Conservation (phyloP, 2,797 vertebrate species). For the Thalassophryne amazonica region DNA sequence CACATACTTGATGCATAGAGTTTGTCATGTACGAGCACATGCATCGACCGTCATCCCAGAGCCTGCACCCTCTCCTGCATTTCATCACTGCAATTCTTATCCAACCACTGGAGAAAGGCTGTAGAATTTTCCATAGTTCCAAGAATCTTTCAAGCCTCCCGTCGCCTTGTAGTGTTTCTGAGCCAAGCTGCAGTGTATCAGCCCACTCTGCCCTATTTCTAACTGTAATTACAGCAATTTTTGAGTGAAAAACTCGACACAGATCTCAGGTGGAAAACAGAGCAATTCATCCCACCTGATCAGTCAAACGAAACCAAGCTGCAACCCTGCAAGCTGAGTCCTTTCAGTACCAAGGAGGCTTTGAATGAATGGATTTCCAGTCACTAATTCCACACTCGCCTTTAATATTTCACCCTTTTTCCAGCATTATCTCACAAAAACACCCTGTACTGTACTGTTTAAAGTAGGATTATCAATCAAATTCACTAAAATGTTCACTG, state of each 20-base stretch:
- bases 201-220: conserved; percentile 53
- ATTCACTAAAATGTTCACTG: too few species aligned
- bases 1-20: too few species aligned
- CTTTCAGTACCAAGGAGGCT: background rate
- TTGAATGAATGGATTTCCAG: background rate
- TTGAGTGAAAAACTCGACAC: conserved; percentile 22
- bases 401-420: too few species aligned
- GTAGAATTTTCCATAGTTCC: conserved; percentile 13
- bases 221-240: conserved; percentile 51
- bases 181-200: conserved; percentile 35
- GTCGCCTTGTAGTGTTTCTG: conserved; percentile 16
- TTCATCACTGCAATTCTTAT: background rate
- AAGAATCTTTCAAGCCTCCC: conserved; percentile 31
- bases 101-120: background rate
- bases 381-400: too few species aligned
- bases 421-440: too few species aligned
- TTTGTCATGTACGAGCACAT: background rate
- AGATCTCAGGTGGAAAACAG: conserved; percentile 35
- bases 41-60: conserved; percentile 6
- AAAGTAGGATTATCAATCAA: too few species aligned
- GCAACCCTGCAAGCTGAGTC: background rate
- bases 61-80: background rate
- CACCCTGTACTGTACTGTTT: too few species aligned
- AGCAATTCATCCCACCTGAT: conserved; percentile 21
- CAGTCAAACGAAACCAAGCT: conserved; percentile 2